Percentiles rank a stretch among this genome's conserved stretches.
Conservation (phyloP, 2,888 invertebrate species). For the Volucella inanis region DNA sequence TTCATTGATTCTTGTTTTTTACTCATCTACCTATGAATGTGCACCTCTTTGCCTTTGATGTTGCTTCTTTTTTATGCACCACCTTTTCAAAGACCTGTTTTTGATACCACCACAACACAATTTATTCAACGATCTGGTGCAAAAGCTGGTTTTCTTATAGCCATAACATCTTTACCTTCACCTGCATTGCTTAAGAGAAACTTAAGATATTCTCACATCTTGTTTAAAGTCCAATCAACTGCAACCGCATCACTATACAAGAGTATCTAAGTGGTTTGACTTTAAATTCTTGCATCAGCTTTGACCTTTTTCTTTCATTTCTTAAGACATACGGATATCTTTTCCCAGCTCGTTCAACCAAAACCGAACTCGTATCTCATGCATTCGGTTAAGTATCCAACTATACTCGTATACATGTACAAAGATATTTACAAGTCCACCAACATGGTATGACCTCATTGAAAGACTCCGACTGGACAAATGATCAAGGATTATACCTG, state of each 20-base stretch:
- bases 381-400: too few relatives aligned
- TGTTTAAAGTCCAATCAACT: constrained; percentile 44
- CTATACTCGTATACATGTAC: too few relatives aligned
- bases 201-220: constrained; percentile 20
- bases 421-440: too few relatives aligned
- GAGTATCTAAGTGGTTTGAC: constrained; percentile 1
- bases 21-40: not conserved
- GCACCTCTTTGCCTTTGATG: not conserved
- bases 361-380: too few relatives aligned
- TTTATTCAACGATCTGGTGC: constrained; percentile 41
- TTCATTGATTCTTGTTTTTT: not conserved
- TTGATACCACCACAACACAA: constrained; percentile 9
- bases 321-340: constrained; percentile 20
- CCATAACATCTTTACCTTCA: constrained; percentile 47
- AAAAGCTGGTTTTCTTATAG: constrained; percentile 53
- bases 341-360: too few relatives aligned
- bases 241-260: constrained; percentile 6
- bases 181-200: constrained; percentile 39
- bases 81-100: constrained; percentile 29
- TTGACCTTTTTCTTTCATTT: constrained; percentile 42
- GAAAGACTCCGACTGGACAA: not conserved
- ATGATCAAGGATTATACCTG: constrained; percentile 17
- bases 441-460: constrained; percentile 4
- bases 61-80: constrained; percentile 1
- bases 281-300: constrained; percentile 35